Evolutionary conservation across 2,888 invertebrate genomes (phyloP).

Genomic region (Pterobdella sp.): DNA sequence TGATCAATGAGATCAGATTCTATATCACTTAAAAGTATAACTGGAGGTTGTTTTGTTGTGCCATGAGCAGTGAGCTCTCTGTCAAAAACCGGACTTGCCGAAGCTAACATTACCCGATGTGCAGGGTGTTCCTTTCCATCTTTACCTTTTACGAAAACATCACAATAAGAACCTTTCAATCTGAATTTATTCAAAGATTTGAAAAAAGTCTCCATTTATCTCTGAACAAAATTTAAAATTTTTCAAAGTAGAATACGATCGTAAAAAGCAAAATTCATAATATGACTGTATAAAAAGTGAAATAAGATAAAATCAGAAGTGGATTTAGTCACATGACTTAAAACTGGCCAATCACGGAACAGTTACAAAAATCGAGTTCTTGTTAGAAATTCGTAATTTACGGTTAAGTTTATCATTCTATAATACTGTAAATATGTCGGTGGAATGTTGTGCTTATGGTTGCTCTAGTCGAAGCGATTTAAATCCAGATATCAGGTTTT

Average conservation of each 20-base stretch:
- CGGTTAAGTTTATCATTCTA: not conserved
- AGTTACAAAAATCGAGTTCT: not conserved
- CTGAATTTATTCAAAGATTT: slow-evolving; percentile 4
- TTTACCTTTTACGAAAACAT: slow-evolving; percentile 16
- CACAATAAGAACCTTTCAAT: slow-evolving; percentile 10
- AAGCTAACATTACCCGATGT: slow-evolving; percentile 26
- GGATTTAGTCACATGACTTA: not conserved
- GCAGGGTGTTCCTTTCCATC: slow-evolving; percentile 14
- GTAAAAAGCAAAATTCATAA: no score
- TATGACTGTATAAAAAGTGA: no score
- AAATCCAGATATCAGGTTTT: not conserved
- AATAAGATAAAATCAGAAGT: no score
- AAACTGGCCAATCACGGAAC: not conserved
- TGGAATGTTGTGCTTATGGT: not conserved
- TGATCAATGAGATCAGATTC: slow-evolving; percentile 11
- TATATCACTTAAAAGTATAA: not conserved
- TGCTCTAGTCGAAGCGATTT: slow-evolving; percentile 10
- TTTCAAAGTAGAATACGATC: not conserved
- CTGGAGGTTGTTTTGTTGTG: not conserved
- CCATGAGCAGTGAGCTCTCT: not conserved
- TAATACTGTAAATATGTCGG: not conserved
- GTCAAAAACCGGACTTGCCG: slow-evolving; percentile 18
- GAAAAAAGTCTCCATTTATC: not conserved
- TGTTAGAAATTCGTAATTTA: not conserved
- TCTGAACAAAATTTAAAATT: not conserved